Evolutionary conservation across 2,113 vertebrate species (phyloP).

Genomic region (Phyllopteryx taeniolatus): DNA sequence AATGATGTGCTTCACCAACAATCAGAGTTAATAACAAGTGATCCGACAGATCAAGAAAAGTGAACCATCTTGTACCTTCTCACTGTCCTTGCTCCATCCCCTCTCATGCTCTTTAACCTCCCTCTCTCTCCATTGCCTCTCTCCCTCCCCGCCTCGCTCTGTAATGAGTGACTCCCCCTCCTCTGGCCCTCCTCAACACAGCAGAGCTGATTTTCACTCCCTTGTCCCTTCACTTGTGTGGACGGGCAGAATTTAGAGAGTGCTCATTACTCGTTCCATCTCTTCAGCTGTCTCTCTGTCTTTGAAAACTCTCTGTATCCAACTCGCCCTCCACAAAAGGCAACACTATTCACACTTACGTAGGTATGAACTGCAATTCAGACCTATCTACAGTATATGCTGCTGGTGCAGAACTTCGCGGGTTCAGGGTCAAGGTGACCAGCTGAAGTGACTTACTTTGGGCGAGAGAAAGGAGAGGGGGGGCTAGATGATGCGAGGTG

Average conservation of each 20-base stretch:
- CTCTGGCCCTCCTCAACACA: conserved; percentile 27
- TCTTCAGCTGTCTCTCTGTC: not conserved
- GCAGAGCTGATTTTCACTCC: conserved; percentile 37
- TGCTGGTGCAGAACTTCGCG: not conserved
- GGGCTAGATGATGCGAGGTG: no score
- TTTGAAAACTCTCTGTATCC: not conserved
- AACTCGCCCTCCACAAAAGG: not conserved
- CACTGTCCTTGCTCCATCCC: conserved; percentile 6
- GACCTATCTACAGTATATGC: not conserved
- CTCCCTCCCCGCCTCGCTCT: conserved; percentile 27
- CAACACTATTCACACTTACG: not conserved
- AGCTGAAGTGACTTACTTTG: no score
- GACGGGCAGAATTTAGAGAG: conserved; percentile 48
- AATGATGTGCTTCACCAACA: conserved; percentile 7
- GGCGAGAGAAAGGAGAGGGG: no score
- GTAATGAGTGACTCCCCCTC: conserved; percentile 54
- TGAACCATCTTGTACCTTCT: not conserved
- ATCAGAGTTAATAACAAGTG: conserved; percentile 9
- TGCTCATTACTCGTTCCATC: conserved; percentile 17
- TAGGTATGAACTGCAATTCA: not conserved
- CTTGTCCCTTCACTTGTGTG: conserved; percentile 8
- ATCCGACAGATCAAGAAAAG: conserved; percentile 7
- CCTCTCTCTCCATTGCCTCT: conserved; percentile 24
- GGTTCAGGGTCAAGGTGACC: not conserved
- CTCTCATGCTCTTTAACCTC: conserved; percentile 32